Percentiles rank a stretch among this genome's conserved stretches.
Evolutionary conservation across 2,888 invertebrate species (phyloP).

Genomic region (Euplexia lucipara): DNA sequence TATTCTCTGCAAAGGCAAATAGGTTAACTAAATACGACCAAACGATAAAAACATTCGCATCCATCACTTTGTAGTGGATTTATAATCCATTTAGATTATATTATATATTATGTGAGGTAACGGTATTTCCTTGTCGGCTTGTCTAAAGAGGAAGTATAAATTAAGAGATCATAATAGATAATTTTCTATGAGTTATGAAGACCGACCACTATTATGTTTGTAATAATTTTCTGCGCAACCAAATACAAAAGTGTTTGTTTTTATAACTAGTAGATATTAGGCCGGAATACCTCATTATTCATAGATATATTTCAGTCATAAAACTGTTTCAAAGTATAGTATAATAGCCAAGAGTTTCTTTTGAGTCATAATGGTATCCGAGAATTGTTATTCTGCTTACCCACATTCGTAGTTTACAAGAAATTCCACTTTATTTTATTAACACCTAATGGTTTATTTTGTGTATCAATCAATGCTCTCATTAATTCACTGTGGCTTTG

Average conservation of each 20-base stretch:
- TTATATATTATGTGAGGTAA: slow-evolving; percentile 67
- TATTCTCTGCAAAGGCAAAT: slow-evolving; percentile 69
- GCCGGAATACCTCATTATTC: slow-evolving; percentile 29
- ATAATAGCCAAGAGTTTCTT: not conserved
- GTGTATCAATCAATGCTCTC: slow-evolving; percentile 35
- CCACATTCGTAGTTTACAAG: slow-evolving; percentile 39
- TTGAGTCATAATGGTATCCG: slow-evolving; percentile 17
- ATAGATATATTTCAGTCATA: slow-evolving; percentile 24
- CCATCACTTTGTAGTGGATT: slow-evolving; percentile 70
- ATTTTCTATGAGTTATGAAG: slow-evolving; percentile 23
- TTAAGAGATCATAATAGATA: slow-evolving; percentile 39
- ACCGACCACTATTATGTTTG: slow-evolving; percentile 1
- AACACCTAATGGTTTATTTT: slow-evolving; percentile 35
- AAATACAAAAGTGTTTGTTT: slow-evolving; percentile 17
- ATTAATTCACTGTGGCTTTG: slow-evolving; percentile 15
- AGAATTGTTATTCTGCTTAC: slow-evolving; percentile 24
- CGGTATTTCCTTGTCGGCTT: slow-evolving; percentile 63
- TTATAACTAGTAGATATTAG: slow-evolving; percentile 13
- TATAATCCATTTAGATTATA: slow-evolving; percentile 68
- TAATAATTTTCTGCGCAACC: slow-evolving; percentile 13
- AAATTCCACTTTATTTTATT: slow-evolving; percentile 40
- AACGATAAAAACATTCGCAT: slow-evolving; percentile 72
- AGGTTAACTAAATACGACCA: slow-evolving; percentile 77
- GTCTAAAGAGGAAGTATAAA: slow-evolving; percentile 58
- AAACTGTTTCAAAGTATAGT: slow-evolving; percentile 16